Evolutionary conservation across 64 coral and sea anemone species (phyloP).

Genomic region (Cladopsammia gracilis): DNA sequence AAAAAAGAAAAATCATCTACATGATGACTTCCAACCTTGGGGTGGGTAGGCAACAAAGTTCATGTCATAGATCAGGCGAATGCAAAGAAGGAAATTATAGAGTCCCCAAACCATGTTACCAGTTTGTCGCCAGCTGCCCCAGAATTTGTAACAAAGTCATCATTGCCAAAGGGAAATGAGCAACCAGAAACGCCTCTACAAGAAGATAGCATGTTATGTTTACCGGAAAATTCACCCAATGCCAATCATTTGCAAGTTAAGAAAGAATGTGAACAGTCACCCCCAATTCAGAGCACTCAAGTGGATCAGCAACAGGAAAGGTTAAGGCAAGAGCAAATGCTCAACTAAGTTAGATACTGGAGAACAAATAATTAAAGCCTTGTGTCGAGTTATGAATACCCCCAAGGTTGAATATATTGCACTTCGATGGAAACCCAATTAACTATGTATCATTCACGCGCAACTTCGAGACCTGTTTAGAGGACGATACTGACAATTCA

Average conservation of each 20-base stretch:
- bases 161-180: not conserved
- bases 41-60: not conserved
- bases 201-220: not conserved
- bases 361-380: conserved; percentile 37
- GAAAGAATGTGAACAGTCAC: not conserved
- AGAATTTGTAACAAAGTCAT: not conserved
- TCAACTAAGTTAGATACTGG: conserved; percentile 3
- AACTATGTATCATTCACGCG: conserved; percentile 60
- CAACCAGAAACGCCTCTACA: not conserved
- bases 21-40: not conserved
- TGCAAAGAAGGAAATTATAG: not conserved
- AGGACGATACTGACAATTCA: conserved; percentile 41
- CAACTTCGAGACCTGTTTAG: conserved; percentile 68
- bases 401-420: conserved; percentile 71
- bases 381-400: conserved; percentile 48
- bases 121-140: not conserved
- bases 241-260: not conserved
- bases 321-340: not conserved
- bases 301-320: not conserved
- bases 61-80: not conserved
- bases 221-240: not conserved
- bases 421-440: conserved; percentile 65
- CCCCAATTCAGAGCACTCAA: conserved; percentile 10
- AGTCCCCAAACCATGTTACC: not conserved
- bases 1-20: too few species aligned